A percentile compares a stretch with the other conserved stretches of the same genome.
phyloP scores from a whole-genome alignment of 2,888 invertebrate species.

The Melanotus villosus region DNA sequence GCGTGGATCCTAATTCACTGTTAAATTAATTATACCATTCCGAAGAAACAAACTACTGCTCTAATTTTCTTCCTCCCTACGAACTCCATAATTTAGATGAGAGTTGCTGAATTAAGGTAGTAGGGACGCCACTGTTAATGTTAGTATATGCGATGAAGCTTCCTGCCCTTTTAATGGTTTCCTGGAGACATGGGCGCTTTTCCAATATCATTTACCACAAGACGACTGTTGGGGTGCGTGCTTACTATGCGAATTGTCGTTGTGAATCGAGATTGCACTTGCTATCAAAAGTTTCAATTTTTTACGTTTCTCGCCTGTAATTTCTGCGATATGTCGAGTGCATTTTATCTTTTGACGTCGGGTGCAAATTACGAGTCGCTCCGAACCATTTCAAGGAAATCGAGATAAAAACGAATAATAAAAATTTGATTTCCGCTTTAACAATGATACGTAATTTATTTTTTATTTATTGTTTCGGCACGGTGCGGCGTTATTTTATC shows the following conservation, averaged over 20 bases:
- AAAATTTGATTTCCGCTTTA: too few species aligned
- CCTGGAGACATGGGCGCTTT: conserved; percentile 24
- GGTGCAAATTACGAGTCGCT: too few species aligned
- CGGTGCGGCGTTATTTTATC: too few species aligned
- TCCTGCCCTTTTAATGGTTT: conserved; percentile 20
- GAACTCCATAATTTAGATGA: not conserved
- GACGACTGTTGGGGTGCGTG: conserved; percentile 3
- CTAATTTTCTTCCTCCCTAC: too few species aligned
- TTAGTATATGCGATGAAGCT: conserved; percentile 18
- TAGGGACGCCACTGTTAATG: conserved; percentile 18
- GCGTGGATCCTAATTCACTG: too few species aligned
- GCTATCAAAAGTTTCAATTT: not conserved
- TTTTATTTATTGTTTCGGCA: too few species aligned
- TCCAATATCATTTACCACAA: conserved; percentile 23
- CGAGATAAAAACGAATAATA: too few species aligned
- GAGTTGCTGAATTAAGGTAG: not conserved
- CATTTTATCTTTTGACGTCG: not conserved
- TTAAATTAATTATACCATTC: too few species aligned
- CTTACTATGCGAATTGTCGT: conserved; percentile 12
- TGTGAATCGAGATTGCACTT: not conserved
- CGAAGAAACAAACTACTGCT: too few species aligned
- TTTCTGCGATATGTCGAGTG: not conserved
- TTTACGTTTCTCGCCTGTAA: not conserved
- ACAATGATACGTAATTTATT: too few species aligned
- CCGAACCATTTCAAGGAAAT: too few species aligned